Base-by-base conservation (phyloP, 2,113 vertebrate genomes). In the Scomber colias region DNA sequence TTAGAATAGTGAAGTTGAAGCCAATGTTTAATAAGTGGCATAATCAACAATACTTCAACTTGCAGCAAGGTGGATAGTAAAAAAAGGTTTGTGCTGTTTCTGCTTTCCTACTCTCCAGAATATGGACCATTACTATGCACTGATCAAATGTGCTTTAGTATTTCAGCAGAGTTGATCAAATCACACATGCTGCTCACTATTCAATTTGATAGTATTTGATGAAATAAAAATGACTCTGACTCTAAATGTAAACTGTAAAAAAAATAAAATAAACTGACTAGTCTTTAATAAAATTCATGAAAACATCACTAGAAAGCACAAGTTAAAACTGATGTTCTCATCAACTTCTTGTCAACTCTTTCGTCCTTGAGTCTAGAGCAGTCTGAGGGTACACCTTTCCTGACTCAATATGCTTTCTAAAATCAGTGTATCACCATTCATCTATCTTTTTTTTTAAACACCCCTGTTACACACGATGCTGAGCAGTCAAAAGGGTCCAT, bases 401-500 rank as follows among this genome's bases (percentile, higher is more conserved):
- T 35, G 31, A 35, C 7, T 35, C 35, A 8, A 7, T 40, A 9
- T 40, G 6, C 35, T 40, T 40, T 40, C 35, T 40, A 1, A 40
- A 40, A 40, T 40, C 35, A 40, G 9, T 40, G 35, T 7, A 35
- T 35, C 31, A 35, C 31, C 31, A 54, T 31, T 8, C 35, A 44
- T 31, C 64, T 35, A 40, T 19, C 1, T 50, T 56, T 56, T 45
- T 48, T 54, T 61, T 75, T 64, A 64, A 50, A 27, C 48, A 35
- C 40, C 55, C 46, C 40, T 60, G 12, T 6, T 48, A 35, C 55
- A 76, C 67, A 59, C 53, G 65, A 30, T 80, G 45, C 62, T 55
- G 63, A 73, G 48, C 71, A 73, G 75, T 76, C 75, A 82, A 69
- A 27, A 81, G 70, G 73, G 62, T 72, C 85, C 87, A 89, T 90